Percentiles rank a stretch among this genome's conserved stretches.
Conservation (phyloP, 1,140 invertebrate species). For the Drosophila varians region DNA sequence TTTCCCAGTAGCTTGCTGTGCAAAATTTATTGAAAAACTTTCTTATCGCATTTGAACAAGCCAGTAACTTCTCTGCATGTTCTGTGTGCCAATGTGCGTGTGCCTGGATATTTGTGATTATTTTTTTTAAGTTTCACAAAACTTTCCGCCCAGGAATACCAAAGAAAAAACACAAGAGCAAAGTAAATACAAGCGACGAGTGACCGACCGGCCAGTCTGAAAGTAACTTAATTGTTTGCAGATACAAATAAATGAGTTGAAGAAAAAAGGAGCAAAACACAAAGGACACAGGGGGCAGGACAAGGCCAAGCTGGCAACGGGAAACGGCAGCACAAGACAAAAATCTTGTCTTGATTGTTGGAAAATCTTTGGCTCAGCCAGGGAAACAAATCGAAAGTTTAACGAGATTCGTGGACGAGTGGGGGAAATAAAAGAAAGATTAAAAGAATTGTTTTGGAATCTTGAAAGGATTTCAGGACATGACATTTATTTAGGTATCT, state of each 20-base stretch:
- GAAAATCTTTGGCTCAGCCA: slow-evolving; percentile 39
- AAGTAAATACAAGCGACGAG: slow-evolving; percentile 44
- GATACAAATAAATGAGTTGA: slow-evolving; percentile 76
- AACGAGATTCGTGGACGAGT: slow-evolving; percentile 16
- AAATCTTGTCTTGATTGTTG: slow-evolving; percentile 45
- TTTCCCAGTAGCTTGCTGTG: slow-evolving; percentile 66
- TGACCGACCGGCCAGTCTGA: slow-evolving; percentile 41
- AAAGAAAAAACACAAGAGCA: slow-evolving; percentile 25
- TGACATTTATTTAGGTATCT: slow-evolving; percentile 41
- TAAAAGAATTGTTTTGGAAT: slow-evolving; percentile 41
- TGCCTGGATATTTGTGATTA: slow-evolving; percentile 56
- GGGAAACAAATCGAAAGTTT: slow-evolving; percentile 41
- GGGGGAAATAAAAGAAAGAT: slow-evolving; percentile 10
- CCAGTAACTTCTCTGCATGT: slow-evolving; percentile 48
- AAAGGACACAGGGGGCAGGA: slow-evolving; percentile 14
- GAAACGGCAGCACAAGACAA: slow-evolving; percentile 29
- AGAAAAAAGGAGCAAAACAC: slow-evolving; percentile 11
- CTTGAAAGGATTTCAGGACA: slow-evolving; percentile 43
- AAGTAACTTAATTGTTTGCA: slow-evolving; percentile 79
- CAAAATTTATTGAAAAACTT: slow-evolving; percentile 83
- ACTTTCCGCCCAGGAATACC: slow-evolving; percentile 50
- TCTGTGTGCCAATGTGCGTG: slow-evolving; percentile 33
- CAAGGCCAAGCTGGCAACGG: slow-evolving; percentile 32
- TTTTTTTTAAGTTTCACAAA: slow-evolving; percentile 65
- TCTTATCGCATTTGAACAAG: slow-evolving; percentile 77